Conservation (phyloP, 1,140 invertebrate species). For the Portunus trituberculatus region DNA sequence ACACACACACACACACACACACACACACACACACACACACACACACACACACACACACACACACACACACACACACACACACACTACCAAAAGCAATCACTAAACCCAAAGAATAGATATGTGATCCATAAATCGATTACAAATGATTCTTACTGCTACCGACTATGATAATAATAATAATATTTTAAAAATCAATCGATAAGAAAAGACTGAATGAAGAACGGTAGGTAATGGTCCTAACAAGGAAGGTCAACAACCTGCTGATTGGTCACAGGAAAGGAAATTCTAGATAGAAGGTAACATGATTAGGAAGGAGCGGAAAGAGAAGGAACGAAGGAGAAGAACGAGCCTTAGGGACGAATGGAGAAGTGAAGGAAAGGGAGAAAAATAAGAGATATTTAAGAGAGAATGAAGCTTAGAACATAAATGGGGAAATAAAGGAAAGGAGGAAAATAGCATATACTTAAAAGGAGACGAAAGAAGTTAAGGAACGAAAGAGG, state of each 20-base stretch:
- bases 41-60: constrained; percentile 49
- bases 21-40: constrained; percentile 30
- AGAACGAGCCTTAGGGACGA: not conserved
- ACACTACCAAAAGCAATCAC: too few relatives aligned
- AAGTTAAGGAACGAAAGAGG: too few relatives aligned
- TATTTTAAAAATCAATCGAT: not conserved
- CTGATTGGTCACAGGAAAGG: constrained; percentile 6
- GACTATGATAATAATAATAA: not conserved
- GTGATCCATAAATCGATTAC: too few relatives aligned
- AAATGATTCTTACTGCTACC: too few relatives aligned
- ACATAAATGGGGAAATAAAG: too few relatives aligned
- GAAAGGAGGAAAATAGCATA: too few relatives aligned
- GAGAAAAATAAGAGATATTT: not conserved
- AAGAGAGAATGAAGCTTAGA: too few relatives aligned
- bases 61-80: not conserved
- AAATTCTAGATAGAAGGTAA: not conserved
- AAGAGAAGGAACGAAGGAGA: not conserved
- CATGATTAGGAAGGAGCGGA: not conserved
- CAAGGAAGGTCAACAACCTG: not conserved
- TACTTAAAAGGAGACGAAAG: too few relatives aligned
- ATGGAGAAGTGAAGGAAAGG: not conserved
- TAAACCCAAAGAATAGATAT: too few relatives aligned
- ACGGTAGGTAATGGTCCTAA: not conserved
- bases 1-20: not conserved
- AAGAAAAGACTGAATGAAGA: not conserved